Evolutionary conservation across 2,797 vertebrate genomes (phyloP), one percentile per base, ranked within the genome.

Genomic region (Alfaro cultratus): DNA sequence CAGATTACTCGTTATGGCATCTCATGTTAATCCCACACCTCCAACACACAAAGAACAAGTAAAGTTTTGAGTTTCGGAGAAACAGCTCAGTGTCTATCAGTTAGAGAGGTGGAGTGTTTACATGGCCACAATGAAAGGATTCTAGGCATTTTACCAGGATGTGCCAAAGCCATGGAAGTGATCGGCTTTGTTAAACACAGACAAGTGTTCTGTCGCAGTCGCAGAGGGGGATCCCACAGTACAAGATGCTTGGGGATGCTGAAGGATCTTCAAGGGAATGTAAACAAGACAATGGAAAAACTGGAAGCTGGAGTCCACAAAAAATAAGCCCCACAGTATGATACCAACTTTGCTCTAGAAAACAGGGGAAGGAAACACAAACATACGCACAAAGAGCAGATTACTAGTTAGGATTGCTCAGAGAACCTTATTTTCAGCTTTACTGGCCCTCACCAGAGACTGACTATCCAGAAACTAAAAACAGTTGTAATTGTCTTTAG

Each of bases 1-100:
- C 85, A 85, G 82, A 87, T 86, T 84, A 86, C 81, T 77, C 73
- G 82, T 46, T 26, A 67, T 84, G 77, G 85, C 62, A 85, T 85
- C 49, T 71, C 75, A 78, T 77, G 70, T 75, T 80, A 75, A 73
- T 75, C 81, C 85, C 79, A 84, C 88, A 78, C 71, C 76, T 78
- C 83, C 81, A 78, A 88, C 73, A 26, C 75, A 76, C 26, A 55
- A 39, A 78, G 49, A 83, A 64, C 43, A 84, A 76, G 26, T 46
- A 80, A 68, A n/a, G 62, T 36, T 77, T 75, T 85, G 77, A 72
- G 76, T 18, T n/a, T 43, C 73, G 81, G 87, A 89, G 86, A 85
- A 74, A 51, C 75, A 77, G 64, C 68, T 64, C 47, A 34, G 31
- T 73, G 78, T 79, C 71, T 31, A 71, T 39, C 0, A 46, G 26